Evolutionary conservation across 2,797 vertebrate species (phyloP).

Genomic region (Melopsittacus undulatus): DNA sequence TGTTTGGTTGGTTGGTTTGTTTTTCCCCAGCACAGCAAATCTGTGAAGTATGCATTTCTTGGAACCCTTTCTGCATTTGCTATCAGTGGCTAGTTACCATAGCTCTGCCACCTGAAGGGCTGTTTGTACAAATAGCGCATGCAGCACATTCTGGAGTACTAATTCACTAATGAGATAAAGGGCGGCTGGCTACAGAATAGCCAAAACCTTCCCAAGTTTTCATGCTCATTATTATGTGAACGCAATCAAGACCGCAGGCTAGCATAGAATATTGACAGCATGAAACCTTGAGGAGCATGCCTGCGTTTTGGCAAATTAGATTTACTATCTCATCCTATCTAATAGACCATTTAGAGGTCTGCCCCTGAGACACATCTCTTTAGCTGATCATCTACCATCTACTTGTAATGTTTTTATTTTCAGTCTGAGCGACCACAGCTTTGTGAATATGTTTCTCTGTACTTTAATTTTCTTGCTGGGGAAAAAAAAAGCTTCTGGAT

Average conservation of each 20-base stretch:
- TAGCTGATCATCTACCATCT: not conserved
- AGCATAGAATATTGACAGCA: not conserved
- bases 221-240: not conserved
- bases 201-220: slow-evolving; percentile 5
- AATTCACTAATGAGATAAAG: slow-evolving; percentile 3
- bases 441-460: slow-evolving; percentile 14
- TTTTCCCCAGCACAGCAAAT: not conserved
- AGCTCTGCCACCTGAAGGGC: not conserved
- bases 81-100: not conserved
- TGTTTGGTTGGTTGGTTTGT: not conserved
- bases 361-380: slow-evolving; percentile 23
- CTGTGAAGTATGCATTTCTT: not conserved
- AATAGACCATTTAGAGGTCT: slow-evolving; percentile 48
- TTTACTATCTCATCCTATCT: slow-evolving; percentile 39
- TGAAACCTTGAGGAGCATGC: not conserved
- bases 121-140: not conserved
- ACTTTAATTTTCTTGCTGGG: not conserved
- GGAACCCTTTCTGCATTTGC: not conserved
- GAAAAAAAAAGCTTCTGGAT: not conserved
- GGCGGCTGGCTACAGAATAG: not conserved
- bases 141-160: not conserved
- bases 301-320: slow-evolving; percentile 35
- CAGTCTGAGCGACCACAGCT: not conserved
- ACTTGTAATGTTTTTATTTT: slow-evolving; percentile 11
- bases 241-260: not conserved